Conservation (phyloP, 2,113 vertebrate genomes). For the Anthoscopus minutus region DNA sequence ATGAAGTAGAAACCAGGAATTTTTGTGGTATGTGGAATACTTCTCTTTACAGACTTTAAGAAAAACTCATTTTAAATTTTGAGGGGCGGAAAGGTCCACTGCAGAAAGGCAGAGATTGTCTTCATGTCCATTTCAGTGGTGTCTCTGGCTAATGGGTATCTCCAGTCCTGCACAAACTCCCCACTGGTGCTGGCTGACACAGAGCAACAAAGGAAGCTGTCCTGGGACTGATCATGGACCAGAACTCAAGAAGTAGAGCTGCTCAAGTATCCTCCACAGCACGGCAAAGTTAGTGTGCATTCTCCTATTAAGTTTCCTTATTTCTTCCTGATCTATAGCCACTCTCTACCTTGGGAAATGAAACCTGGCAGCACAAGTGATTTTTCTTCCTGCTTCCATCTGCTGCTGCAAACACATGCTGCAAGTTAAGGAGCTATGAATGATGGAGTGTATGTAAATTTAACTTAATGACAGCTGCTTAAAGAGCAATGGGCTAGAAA, state of each 20-base stretch:
- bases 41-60: not conserved
- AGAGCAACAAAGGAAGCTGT: not conserved
- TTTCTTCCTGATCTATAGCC: not conserved
- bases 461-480: slow-evolving; percentile 9
- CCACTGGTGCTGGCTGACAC: rapidly evolving
- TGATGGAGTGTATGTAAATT: not conserved
- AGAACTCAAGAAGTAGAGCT: not conserved
- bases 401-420: not conserved
- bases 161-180: not conserved
- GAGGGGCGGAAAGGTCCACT: not conserved
- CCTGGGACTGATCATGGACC: rapidly evolving
- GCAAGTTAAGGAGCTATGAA: slow-evolving; percentile 36
- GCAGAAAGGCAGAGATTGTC: not conserved
- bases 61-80: not conserved
- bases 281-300: not conserved
- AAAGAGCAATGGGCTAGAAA: not conserved
- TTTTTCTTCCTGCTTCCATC: slow-evolving; percentile 46
- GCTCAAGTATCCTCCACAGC: not conserved
- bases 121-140: not conserved
- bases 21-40: not conserved
- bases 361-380: not conserved
- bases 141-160: not conserved
- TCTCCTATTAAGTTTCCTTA: not conserved
- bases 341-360: not conserved
- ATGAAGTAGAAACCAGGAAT: not conserved